A percentile compares a stretch with the other conserved stretches of the same genome.
Evolutionary conservation across 2,888 invertebrate genomes (phyloP).

Genomic region (Malthinus seriepunctatus): DNA sequence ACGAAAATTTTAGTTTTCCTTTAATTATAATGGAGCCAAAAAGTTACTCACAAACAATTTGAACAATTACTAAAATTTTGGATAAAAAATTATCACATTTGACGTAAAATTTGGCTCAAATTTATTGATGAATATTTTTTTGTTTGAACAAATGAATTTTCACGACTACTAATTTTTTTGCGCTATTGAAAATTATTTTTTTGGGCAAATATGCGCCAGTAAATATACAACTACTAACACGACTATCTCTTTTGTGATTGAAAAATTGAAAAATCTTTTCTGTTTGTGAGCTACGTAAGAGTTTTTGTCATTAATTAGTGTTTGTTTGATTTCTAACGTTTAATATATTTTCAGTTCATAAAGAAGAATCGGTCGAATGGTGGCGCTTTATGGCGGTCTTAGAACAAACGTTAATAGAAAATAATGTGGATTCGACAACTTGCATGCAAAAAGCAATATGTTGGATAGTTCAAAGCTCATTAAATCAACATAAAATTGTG

Average conservation of each 20-base stretch:
- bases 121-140: slow-evolving; percentile 2
- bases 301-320: no score
- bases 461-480: slow-evolving; percentile 54
- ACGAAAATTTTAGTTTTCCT: not conserved
- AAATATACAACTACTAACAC: no score
- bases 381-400: slow-evolving; percentile 52
- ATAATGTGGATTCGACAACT: slow-evolving; percentile 63
- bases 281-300: no score
- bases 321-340: not conserved
- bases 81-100: slow-evolving; percentile 11
- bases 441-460: slow-evolving; percentile 67
- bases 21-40: not conserved
- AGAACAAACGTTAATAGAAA: slow-evolving; percentile 59
- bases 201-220: no score
- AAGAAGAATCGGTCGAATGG: slow-evolving; percentile 25
- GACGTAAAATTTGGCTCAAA: slow-evolving; percentile 20
- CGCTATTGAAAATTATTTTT: no score
- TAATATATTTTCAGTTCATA: slow-evolving; percentile 20
- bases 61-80: slow-evolving; percentile 13
- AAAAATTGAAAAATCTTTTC: no score
- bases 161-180: not conserved
- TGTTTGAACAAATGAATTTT: slow-evolving; percentile 17
- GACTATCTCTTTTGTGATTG: no score
- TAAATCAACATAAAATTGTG: slow-evolving; percentile 55
- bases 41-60: slow-evolving; percentile 8